Percentiles rank a stretch among this genome's conserved stretches.
phyloP scores from a whole-genome alignment of 2,797 vertebrate species.

The Crax fasciolata region DNA sequence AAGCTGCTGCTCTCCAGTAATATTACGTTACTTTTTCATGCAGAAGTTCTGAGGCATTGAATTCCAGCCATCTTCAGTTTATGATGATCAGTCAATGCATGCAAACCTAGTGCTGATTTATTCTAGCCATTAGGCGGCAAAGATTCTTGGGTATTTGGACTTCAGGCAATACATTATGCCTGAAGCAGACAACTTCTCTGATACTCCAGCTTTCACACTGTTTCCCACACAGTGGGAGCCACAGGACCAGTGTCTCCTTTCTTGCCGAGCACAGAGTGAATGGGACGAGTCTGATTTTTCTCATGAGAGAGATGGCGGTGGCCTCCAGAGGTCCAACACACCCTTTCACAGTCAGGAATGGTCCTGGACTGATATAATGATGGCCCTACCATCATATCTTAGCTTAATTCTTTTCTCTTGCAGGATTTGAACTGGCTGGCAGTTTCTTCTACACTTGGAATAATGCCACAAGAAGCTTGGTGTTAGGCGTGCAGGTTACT shows the following conservation, averaged over 20 bases:
- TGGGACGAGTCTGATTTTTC: background rate
- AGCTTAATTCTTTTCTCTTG: background rate
- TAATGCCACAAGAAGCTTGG: background rate
- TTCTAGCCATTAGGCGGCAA: background rate
- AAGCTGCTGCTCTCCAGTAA: background rate
- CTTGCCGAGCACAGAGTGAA: background rate
- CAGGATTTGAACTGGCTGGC: background rate
- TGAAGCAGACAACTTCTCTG: background rate
- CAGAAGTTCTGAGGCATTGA: background rate
- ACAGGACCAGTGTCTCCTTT: background rate
- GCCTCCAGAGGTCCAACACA: background rate
- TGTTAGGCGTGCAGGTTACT: background rate
- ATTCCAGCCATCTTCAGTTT: slow-evolving; percentile 10
- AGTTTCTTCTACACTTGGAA: background rate
- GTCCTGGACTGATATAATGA: accelerated
- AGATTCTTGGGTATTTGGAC: background rate
- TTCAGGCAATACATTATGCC: background rate
- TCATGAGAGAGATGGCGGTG: background rate
- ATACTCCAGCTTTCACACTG: background rate
- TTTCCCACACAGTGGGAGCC: background rate
- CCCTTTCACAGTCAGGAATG: background rate
- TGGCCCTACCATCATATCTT: background rate
- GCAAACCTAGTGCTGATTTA: slow-evolving; percentile 39
- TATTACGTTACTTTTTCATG: background rate
- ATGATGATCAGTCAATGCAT: background rate